Base-by-base conservation (phyloP, 1,140 invertebrate species). In the Pogonognathellus flavescens region DNA sequence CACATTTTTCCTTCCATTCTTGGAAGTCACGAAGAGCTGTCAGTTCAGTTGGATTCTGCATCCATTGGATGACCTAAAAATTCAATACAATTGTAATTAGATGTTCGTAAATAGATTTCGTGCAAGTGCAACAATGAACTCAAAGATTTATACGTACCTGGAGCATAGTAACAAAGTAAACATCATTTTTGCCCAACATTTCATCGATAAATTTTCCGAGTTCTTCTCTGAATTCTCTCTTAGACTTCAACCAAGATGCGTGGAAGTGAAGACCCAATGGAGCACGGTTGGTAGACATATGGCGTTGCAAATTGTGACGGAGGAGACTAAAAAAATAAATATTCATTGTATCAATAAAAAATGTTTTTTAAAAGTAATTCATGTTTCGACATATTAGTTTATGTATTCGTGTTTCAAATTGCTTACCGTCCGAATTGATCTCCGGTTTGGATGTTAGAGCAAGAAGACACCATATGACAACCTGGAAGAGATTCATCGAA, bases 1-100 rank as follows among this genome's bases (percentile, higher is more conserved):
- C 96, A 91, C 97, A 98, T 90, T 97, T 97, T 89, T 97, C 96
- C 91, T 98, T 98, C 97, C 97, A 98, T 90, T 97, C 96, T 89
- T 95, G 94, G 93, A 98, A 98, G 89, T 98, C 97, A 89, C 96
- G 93, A 57, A 98, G 93, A 16, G 93, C 94, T 13, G 95, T 94
- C 70, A 97, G 89, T 90, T 98, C 96, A 5, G 96, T 97, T 57
- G 97, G 97, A 87, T 95, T 96, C 91, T 98, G 97, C 96, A 98
- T 98, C 97, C 97, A 99, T 91, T 98, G 97, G 89, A 99, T 96
- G 10, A 98, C 97, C 92, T 95, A 88, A n/a, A 31, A 22, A 55
- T 31, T 57, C 16, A 25, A 60, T 13, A 14, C 18, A 82, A 50
- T n/a, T n/a, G n/a, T n/a, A n/a, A n/a, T n/a, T n/a, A n/a, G n/a